Percentiles rank a stretch among this genome's conserved stretches.
These are phyloP conservation scores for Psilanteris sp. DNA, from an alignment of 1,140 invertebrate species.

Conservation along the genomic window DNA sequence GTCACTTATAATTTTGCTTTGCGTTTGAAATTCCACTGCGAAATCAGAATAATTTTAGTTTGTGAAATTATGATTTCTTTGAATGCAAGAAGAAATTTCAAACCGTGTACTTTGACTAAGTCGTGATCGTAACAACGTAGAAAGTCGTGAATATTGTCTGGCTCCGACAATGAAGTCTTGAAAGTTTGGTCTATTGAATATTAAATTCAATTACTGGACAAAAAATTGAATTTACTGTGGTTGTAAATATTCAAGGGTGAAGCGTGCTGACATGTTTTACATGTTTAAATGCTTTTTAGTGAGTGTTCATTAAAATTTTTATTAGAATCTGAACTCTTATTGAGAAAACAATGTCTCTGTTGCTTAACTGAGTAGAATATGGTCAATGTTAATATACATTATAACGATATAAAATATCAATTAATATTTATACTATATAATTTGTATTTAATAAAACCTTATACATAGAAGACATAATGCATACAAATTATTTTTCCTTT, in stretches of 20 bases:
- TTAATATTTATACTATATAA: too few relatives aligned
- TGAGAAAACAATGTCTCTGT: too few relatives aligned
- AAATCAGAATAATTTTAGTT: slow-evolving; percentile 31
- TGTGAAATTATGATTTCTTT: slow-evolving; percentile 49
- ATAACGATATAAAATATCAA: too few relatives aligned
- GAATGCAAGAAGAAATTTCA: slow-evolving; percentile 41
- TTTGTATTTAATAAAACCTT: too few relatives aligned
- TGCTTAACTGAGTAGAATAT: too few relatives aligned
- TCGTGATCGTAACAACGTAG: slow-evolving; percentile 42
- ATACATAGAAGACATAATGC: too few relatives aligned
- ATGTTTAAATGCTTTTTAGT: slow-evolving; percentile 11
- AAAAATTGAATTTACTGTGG: slow-evolving; percentile 13
- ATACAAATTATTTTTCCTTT: too few relatives aligned
- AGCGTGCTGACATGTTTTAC: slow-evolving; percentile 6
- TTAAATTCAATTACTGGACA: slow-evolving; percentile 45
- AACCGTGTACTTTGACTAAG: slow-evolving; percentile 39
- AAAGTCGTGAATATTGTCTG: slow-evolving; percentile 39
- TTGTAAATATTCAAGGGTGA: slow-evolving; percentile 10
- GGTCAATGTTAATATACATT: too few relatives aligned
- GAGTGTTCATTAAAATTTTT: slow-evolving; percentile 1
- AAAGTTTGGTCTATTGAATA: slow-evolving; percentile 42
- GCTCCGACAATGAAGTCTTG: slow-evolving; percentile 31
- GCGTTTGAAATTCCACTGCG: slow-evolving; percentile 3
- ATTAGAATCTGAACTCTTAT: neutral
- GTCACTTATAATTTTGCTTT: slow-evolving; percentile 14